phyloP scores from a whole-genome alignment of 1,140 invertebrate genomes.

The Heliconius congener region DNA sequence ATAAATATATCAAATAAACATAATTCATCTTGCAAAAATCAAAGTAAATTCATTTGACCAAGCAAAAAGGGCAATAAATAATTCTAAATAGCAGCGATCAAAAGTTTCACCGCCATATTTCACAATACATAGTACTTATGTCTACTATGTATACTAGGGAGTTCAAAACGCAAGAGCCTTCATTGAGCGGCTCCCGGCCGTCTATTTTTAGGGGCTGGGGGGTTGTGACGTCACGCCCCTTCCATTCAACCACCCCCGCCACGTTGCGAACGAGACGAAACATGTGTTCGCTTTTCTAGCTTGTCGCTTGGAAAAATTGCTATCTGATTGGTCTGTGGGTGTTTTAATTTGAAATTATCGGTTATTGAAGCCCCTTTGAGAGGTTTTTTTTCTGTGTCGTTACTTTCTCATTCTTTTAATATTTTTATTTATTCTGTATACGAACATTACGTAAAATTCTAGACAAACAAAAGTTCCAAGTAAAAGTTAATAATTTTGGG shows the following conservation, averaged over 20 bases:
- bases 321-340: conserved; percentile 40
- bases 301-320: conserved; percentile 47
- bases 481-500: no score
- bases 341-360: conserved; percentile 28
- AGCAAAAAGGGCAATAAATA: conserved; percentile 13
- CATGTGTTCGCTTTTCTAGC: conserved; percentile 44
- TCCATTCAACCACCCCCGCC: conserved; percentile 45
- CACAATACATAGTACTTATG: conserved; percentile 1
- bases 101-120: conserved; percentile 15
- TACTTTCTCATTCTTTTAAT: not conserved
- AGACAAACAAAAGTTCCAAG: no score
- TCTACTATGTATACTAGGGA: not conserved
- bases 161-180: conserved; percentile 36
- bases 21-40: not conserved
- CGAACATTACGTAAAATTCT: not conserved
- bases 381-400: not conserved
- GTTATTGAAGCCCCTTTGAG: conserved; percentile 10
- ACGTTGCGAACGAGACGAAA: conserved; percentile 42
- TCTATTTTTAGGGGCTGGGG: conserved; percentile 67
- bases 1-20: not conserved
- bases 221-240: conserved; percentile 55
- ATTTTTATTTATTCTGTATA: not conserved
- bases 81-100: conserved; percentile 17
- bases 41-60: not conserved
- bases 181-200: conserved; percentile 67